Evolutionary conservation across 2,888 invertebrate genomes (phyloP).

Genomic region (Erannis defoliaria): DNA sequence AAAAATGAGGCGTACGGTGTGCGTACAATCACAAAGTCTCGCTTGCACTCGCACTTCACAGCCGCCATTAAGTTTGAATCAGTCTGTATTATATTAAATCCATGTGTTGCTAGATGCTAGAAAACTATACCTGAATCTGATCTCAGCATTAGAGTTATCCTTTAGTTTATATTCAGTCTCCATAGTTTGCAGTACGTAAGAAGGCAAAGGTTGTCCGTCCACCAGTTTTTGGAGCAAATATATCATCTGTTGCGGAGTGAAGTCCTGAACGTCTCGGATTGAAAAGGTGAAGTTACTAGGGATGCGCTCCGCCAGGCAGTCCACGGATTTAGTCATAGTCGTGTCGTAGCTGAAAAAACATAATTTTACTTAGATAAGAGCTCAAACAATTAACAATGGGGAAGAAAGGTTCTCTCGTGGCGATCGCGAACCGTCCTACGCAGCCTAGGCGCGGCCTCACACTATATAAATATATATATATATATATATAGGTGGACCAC

Average conservation of each 20-base stretch:
- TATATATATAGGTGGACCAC: no score
- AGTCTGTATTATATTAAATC: no score
- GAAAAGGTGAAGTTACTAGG: constrained; percentile 71
- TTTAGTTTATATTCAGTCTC: constrained; percentile 88
- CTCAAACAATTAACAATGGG: no score
- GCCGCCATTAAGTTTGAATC: no score
- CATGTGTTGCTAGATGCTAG: no score
- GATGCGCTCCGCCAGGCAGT: constrained; percentile 83
- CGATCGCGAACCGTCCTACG: no score
- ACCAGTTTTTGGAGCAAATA: constrained; percentile 90
- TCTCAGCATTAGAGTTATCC: constrained; percentile 91
- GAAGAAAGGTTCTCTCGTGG: not conserved
- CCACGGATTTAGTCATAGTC: constrained; percentile 88
- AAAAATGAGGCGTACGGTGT: no score
- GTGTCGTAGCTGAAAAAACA: constrained; percentile 87
- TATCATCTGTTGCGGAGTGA: constrained; percentile 89
- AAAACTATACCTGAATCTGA: constrained; percentile 81
- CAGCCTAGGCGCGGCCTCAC: no score
- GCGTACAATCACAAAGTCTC: no score
- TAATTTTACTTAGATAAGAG: no score
- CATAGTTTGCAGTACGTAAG: constrained; percentile 77
- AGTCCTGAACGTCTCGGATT: constrained; percentile 79
- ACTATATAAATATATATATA: no score
- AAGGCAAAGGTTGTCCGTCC: constrained; percentile 80
- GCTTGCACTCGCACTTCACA: no score